Base-by-base conservation (phyloP, 2,888 invertebrate genomes). In the Ichneumoninae sp. region DNA sequence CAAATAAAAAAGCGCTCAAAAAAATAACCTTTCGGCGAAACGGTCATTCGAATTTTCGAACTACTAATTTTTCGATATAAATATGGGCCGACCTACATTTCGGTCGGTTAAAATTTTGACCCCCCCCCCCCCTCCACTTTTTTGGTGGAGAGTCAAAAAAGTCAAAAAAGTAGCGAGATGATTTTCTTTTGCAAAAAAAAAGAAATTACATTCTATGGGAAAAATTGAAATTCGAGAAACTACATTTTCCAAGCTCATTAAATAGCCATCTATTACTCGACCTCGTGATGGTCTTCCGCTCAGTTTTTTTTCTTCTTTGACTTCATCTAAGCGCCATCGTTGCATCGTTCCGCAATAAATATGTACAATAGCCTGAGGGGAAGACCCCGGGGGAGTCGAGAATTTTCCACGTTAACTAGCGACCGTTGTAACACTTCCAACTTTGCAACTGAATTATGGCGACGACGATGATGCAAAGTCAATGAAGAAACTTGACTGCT, bases 341-440 rank as follows among this genome's bases (percentile, higher is more conserved):
- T 57, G 19, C 22, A 57, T 57, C 6, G 19, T 57, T 26, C 57
- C 10, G 22, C 57, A 19, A n/a, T 40, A 57, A 22, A 22, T 72
- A 44, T 69, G 3, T 16, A 69, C 22, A 47, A 69, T 36, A 72
- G 52, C 70, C 5, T 33, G 70, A 70, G 52, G 52, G 16, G 7
- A 8, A 10, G 57, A 3, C 33, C 16, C 22, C 50, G 52, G 7
- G 0, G 22, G 16, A 26, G n/a, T 70, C 52, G 13, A 70, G 70
- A 70, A 70, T 52, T 52, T 70, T 70, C 70, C 33, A 70, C 30
- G 19, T 30, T 33, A 52, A 70, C 47, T 26, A 13, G 57, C 57
- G 4, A 57, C 22, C 22, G 26, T 57, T 22, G 26, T 57, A 57
- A 57, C 26, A 3, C 10, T 57, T 26, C 8, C 3, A 26, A 26